Base-by-base conservation (phyloP, 2,888 invertebrate species). In the Oscheius myriophilus region DNA sequence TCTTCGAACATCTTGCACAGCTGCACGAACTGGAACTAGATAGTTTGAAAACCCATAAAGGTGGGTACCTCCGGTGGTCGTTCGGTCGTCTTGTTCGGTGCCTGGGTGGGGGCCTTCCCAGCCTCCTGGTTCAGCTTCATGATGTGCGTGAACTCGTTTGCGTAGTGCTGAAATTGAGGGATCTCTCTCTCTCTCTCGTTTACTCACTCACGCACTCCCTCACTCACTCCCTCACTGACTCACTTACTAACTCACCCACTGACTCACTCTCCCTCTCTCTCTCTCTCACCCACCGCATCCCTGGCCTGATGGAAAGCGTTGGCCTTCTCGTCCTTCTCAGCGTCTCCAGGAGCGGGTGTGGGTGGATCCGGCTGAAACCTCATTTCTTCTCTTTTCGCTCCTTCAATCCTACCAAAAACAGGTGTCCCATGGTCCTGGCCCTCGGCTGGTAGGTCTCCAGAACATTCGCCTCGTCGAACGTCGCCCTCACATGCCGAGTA, bases 401-500 rank as follows among this genome's bases (percentile, higher is more conserved):
- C 14, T 14, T 52, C 1, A 16, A 39, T 21, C 51, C 18, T 23
- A 78, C 76, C 73, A 65, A 59, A 65, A 80, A 80, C 7, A 80
- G 71, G 67, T 80, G 77, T 23, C 80, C 80, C 21, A 69, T 67
- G 0, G 76, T 77, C 39, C 73, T 63, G 0, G 75, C 77, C 26
- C 80, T 55, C 25, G 80, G 74, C 42, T 80, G 77, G 52, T 80
- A 80, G 6, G 80, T 79, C 23, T 76, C 43, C 63, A 80, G 65
- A 1, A 80, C 70, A 55, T 80, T 80, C 3, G 70, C 67, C 53
- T 76, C 78, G 67, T 83, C 79, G 73, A 83, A 83, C 46, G 69
- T 74, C 33, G 82, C 81, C 51, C 81, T 73, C 14, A 70, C 59
- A 14, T 69, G 57, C 2, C 82, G 74, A 2, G 82, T 73, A 21